A percentile compares a stretch with the other conserved stretches of the same genome.
phyloP scores from a whole-genome alignment of 2,113 vertebrate genomes.

The Paradoxurus hermaphroditus region DNA sequence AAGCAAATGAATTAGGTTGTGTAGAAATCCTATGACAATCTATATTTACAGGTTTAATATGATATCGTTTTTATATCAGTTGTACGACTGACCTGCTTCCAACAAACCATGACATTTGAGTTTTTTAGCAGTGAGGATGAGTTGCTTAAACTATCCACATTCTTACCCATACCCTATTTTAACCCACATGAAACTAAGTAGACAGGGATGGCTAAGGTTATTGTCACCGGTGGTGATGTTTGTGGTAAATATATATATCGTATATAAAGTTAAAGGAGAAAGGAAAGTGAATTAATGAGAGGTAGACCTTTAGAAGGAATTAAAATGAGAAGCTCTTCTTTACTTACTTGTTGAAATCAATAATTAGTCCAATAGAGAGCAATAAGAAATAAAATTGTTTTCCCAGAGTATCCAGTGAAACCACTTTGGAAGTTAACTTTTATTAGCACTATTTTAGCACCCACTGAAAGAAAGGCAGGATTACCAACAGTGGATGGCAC shows the following conservation, averaged over 20 bases:
- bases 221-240: background rate
- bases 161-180: background rate
- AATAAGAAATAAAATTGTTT: background rate
- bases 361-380: background rate
- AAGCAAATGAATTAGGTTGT: too few relatives aligned
- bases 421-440: background rate
- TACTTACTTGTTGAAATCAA: slow-evolving; percentile 2
- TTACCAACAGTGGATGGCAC: background rate
- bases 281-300: background rate
- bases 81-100: background rate
- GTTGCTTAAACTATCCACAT: background rate
- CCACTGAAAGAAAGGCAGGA: background rate
- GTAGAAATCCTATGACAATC: background rate
- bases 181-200: background rate
- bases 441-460: background rate
- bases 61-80: slow-evolving; percentile 21
- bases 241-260: background rate
- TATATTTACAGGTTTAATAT: background rate
- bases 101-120: background rate
- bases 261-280: background rate
- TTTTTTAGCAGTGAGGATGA: background rate
- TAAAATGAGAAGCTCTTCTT: background rate
- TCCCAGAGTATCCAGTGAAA: background rate
- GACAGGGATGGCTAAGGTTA: background rate
- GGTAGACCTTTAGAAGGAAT: background rate